Evolutionary conservation across 2,797 vertebrate species (phyloP), one percentile per base, ranked within the genome.

Genomic region (Chelonia mydas): DNA sequence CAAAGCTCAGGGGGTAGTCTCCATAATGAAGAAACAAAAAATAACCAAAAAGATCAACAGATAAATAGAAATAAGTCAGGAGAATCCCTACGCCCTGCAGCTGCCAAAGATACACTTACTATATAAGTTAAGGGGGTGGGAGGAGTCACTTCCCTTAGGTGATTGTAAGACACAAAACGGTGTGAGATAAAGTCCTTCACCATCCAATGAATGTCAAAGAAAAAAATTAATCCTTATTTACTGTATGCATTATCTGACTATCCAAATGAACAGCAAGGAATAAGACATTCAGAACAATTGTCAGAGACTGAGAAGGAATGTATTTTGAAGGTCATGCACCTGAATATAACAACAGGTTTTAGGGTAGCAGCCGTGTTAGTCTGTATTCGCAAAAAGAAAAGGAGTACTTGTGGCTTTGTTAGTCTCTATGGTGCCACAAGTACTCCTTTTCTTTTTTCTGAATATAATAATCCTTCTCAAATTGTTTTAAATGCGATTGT

Each of bases 61-160:
- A 88, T 90, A 94, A 96, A 91, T 95, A 95, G 91, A 97, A 91
- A 95, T 91, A 72, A 96, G 9, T 96, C 88, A 72, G 82, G 89
- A 89, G 87, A 95, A 91, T 1, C 11, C 81, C 94, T 97, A 93
- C 93, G 96, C n/a, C 89, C 59, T 97, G 45, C 95, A 86, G 95
- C 95, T 97, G 96, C 96, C 96, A 97, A 97, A 97, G 96, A 97
- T 53, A 96, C 92, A 84, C 95, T 84, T 94, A 79, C 72, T 84
- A 81, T 87, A 45, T 94, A 91, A 87, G 81, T 91, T 91, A 80
- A 19, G 31, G 94, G 86, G 93, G 83, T 6, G 23, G 11, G 19
- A 41, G 7, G 25, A 57, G 41, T 90, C 1, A 1, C 83, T 95
- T 95, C 86, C 17, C 89, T 84, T 92, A 89, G 51, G 28, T 89